Percentiles rank a stretch among this genome's conserved stretches.
Conservation (phyloP, 1,140 invertebrate species). For the Hormaphis cornu region DNA sequence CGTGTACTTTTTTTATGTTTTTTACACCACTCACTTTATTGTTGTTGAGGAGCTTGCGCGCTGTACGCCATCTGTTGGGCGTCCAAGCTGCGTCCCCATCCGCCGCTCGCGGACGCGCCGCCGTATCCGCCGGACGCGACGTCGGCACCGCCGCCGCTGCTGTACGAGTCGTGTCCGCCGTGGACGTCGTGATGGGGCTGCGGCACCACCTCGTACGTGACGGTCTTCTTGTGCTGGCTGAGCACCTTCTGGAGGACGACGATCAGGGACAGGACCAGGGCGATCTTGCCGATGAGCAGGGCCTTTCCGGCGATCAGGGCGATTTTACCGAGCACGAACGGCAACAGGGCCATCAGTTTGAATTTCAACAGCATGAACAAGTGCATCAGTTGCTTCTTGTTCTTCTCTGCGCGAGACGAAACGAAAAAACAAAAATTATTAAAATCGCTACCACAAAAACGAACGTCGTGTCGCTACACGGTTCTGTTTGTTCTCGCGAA, state of each 20-base stretch:
- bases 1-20: too few species aligned
- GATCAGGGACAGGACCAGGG: conserved; percentile 66
- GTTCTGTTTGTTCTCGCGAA: too few species aligned
- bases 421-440: background rate
- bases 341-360: conserved; percentile 66
- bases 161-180: conserved; percentile 45
- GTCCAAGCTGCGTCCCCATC: conserved; percentile 57
- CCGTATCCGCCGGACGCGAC: conserved; percentile 27
- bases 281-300: conserved; percentile 70
- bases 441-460: too few species aligned
- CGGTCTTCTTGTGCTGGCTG: conserved; percentile 58
- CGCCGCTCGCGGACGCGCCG: conserved; percentile 41
- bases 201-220: conserved; percentile 72
- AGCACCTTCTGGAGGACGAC: conserved; percentile 73
- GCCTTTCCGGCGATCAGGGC: conserved; percentile 76
- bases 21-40: background rate
- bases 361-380: conserved; percentile 61
- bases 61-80: conserved; percentile 65
- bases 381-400: conserved; percentile 64
- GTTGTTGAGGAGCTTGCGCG: conserved; percentile 52
- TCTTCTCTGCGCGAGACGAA: conserved; percentile 51
- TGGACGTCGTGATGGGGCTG: conserved; percentile 63
- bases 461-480: too few species aligned
- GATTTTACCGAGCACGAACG: conserved; percentile 64
- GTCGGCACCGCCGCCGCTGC: conserved; percentile 42